Conservation (phyloP, 2,888 invertebrate genomes). For the Tenthredo amoena region DNA sequence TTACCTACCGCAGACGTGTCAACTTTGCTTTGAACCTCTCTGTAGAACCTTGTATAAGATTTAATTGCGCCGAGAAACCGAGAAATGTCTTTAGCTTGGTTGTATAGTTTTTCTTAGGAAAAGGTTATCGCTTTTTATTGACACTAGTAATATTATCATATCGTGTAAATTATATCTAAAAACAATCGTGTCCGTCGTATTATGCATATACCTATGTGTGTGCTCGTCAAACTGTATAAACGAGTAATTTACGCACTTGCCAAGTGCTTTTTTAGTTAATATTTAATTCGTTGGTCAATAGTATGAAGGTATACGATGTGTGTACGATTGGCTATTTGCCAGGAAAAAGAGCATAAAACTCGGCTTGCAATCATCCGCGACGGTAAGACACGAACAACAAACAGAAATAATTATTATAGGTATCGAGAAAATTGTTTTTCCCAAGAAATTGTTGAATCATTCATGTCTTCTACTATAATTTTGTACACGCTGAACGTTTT, state of each 20-base stretch:
- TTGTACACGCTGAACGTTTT: neutral
- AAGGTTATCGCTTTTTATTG: conserved; percentile 1
- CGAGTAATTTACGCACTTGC: neutral
- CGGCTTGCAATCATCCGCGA: neutral
- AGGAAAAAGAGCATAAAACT: neutral
- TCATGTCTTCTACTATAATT: neutral
- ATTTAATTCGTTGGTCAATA: neutral
- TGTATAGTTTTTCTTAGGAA: neutral
- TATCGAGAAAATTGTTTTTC: neutral
- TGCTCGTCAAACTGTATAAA: neutral
- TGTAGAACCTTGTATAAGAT: neutral
- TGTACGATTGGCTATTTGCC: neutral
- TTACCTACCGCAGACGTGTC: too few species aligned
- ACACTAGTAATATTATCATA: conserved; percentile 11
- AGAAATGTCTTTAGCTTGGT: neutral
- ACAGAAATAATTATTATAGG: neutral
- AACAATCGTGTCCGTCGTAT: neutral
- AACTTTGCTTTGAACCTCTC: too few species aligned
- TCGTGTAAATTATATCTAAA: neutral
- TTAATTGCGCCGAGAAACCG: neutral
- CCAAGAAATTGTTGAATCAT: neutral
- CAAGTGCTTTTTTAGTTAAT: neutral
- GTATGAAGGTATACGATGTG: neutral
- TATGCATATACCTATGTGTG: neutral
- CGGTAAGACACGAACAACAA: neutral